Evolutionary conservation across 2,113 vertebrate genomes (phyloP), one percentile per base, ranked within the genome.

Genomic region (Anser cygnoides): DNA sequence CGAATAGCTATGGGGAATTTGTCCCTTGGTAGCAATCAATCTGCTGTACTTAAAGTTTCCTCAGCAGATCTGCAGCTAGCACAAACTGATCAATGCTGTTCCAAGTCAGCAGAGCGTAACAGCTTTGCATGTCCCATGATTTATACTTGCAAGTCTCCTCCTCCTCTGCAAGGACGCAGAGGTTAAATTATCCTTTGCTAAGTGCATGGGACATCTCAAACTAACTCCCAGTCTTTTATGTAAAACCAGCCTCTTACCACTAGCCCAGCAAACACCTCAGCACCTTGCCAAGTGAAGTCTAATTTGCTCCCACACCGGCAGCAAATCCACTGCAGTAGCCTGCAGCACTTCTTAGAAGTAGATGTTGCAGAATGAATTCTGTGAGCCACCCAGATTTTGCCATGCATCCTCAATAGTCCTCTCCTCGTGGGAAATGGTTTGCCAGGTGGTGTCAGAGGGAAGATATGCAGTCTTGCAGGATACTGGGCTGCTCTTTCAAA

Each of bases 51-150:
- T 95, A 94, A 94, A 94, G 73, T 84, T 95, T 96, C 66, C 76
- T 92, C 76, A 92, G 58, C 62, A 92, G 54, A 84, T 68, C 73
- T 79, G 58, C 86, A 92, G 89, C 86, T 49, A 93, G 77, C 70
- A 81, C 86, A 96, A 95, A 92, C 92, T 91, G 90, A 95, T 96
- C 90, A 94, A 96, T 95, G 93, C 87, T 82, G 78, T 85, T 95
- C 62, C 91, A 95, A 91, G 91, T 76, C 77, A 89, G 54, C 0
- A 1, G 58, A 95, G 89, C n/a, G 0, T 52, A 82, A 89, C 73
- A 92, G 52, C 74, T 95, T 81, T 92, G 73, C 73, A 54, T 12
- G 44, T 79, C 81, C 74, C 87, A 61, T 0, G n/a, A 62, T n/a
- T 95, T 84, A 87, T 49, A 63, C 66, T 54, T 81, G 44, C 43